These are phyloP conservation scores for Nannobrachium achirus DNA, from an alignment of 2,113 vertebrate species.

Conservation along the genomic window DNA sequence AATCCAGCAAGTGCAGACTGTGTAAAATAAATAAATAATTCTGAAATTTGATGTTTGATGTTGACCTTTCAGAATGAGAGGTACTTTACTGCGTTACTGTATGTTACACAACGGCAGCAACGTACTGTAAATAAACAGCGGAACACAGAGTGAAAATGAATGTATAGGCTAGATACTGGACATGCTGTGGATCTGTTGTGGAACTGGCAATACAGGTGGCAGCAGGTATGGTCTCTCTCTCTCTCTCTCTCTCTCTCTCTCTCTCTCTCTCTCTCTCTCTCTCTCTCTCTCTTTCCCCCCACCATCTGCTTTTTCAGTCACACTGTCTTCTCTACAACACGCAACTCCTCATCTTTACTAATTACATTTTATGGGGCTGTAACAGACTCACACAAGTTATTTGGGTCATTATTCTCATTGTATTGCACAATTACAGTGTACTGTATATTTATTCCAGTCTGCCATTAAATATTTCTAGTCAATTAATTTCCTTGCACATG, in stretches of 20 bases:
- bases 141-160: no score
- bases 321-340: no score
- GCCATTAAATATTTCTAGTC: constrained; percentile 79
- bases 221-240: neutral
- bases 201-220: no score
- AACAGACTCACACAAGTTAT: constrained; percentile 37
- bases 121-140: no score
- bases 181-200: no score
- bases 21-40: constrained; percentile 53
- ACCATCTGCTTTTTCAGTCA: no score
- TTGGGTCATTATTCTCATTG: constrained; percentile 52
- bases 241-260: constrained; percentile 19
- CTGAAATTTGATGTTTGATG: no score
- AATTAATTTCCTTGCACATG: constrained; percentile 71
- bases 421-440: constrained; percentile 44
- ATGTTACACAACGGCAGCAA: no score
- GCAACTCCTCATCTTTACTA: constrained; percentile 29
- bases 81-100: no score
- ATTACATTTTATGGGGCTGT: constrained; percentile 20
- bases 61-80: no score
- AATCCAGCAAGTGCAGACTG: constrained; percentile 18
- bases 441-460: constrained; percentile 74
- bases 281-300: neutral
- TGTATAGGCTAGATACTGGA: no score
- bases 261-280: neutral